Conservation (phyloP, 53 echinoderm and acorn worm genomes). For the Arbacia lixula region DNA sequence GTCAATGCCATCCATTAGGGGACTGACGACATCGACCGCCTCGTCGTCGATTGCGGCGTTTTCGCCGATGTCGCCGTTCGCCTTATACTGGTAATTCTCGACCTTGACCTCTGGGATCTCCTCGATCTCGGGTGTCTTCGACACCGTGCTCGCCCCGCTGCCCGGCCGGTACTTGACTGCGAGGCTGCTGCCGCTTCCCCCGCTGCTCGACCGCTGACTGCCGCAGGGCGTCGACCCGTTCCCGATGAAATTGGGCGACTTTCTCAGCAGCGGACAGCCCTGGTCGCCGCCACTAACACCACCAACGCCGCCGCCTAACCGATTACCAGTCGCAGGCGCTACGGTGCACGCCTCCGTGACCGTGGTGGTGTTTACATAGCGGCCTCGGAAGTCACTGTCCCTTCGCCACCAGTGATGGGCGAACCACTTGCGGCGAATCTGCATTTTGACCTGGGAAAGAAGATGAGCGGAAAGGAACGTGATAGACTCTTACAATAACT, state of each 20-base stretch:
- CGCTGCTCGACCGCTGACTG: slow-evolving; percentile 3
- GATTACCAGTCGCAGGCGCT: slow-evolving; percentile 56
- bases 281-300: slow-evolving; percentile 31
- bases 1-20: slow-evolving; percentile 39
- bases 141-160: slow-evolving; percentile 33
- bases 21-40: slow-evolving; percentile 8
- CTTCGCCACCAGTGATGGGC: slow-evolving; percentile 79
- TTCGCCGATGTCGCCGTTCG: slow-evolving; percentile 29
- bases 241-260: slow-evolving; percentile 52
- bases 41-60: slow-evolving; percentile 24
- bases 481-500: too few species aligned
- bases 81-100: slow-evolving; percentile 30
- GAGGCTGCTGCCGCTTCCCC: slow-evolving; percentile 37
- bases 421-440: slow-evolving; percentile 88
- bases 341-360: slow-evolving; percentile 84
- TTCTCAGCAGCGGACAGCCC: slow-evolving; percentile 40
- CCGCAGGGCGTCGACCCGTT: slow-evolving; percentile 33
- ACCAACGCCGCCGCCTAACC: slow-evolving; percentile 10
- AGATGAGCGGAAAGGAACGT: not conserved
- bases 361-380: slow-evolving; percentile 84
- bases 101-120: slow-evolving; percentile 46
- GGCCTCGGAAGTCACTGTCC: slow-evolving; percentile 81
- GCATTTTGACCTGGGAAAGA: slow-evolving; percentile 84
- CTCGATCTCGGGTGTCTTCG: slow-evolving; percentile 46
- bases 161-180: slow-evolving; percentile 53